Percentiles rank a stretch among this genome's conserved stretches.
Conservation (phyloP, 53 echinoderm and acorn worm genomes). For the Henricia sp. region DNA sequence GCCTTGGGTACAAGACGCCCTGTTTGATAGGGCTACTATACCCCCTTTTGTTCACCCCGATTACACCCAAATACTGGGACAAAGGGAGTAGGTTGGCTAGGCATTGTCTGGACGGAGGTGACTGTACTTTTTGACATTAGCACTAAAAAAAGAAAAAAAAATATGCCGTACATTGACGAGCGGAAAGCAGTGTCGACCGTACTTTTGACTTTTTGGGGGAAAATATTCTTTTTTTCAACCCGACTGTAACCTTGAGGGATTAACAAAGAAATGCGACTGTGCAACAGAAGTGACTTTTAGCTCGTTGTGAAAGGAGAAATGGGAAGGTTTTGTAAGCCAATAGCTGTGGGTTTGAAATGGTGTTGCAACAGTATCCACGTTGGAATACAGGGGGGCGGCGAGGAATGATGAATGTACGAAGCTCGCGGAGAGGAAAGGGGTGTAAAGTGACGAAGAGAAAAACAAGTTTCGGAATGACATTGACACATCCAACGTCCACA, state of each 20-base stretch:
- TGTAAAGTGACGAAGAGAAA: not conserved
- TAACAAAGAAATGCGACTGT: not conserved
- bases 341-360: too few relatives aligned
- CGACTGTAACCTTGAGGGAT: slow-evolving; percentile 25
- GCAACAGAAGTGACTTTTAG: not conserved
- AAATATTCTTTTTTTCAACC: not conserved
- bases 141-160: too few relatives aligned
- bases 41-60: slow-evolving; percentile 20
- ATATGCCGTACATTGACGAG: not conserved
- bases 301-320: not conserved
- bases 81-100: slow-evolving; percentile 18
- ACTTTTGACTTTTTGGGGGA: not conserved
- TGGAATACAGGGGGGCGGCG: not conserved
- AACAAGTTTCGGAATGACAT: not conserved
- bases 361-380: slow-evolving; percentile 9
- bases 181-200: not conserved
- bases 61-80: slow-evolving; percentile 2
- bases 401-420: slow-evolving; percentile 10
- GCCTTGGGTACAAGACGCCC: not conserved
- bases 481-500: not conserved
- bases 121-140: slow-evolving; percentile 28
- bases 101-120: slow-evolving; percentile 8
- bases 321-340: not conserved
- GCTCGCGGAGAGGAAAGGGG: not conserved
- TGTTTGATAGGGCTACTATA: not conserved